Conservation (phyloP, 2,888 invertebrate genomes). For the Uropetala carovei region DNA sequence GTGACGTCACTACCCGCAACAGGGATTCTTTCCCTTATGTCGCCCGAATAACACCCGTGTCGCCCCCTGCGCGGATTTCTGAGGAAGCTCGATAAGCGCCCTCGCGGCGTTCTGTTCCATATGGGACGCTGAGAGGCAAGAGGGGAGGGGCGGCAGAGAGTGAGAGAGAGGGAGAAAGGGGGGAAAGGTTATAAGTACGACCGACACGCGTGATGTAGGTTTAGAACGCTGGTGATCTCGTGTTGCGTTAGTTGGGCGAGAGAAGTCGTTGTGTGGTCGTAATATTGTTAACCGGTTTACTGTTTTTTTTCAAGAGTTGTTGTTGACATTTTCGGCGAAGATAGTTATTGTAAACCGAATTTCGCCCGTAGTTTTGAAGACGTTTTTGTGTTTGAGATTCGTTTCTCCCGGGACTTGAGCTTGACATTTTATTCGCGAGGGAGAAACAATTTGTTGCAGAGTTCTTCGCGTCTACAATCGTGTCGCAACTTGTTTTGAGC, state of each 20-base stretch:
- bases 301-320: background rate
- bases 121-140: constrained; percentile 23
- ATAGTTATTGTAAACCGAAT: too few relatives aligned
- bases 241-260: background rate
- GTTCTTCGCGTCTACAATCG: background rate
- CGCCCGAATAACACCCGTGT: constrained; percentile 21
- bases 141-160: background rate
- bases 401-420: background rate
- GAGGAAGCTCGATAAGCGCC: constrained; percentile 25
- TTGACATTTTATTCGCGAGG: too few relatives aligned
- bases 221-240: background rate
- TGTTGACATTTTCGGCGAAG: background rate
- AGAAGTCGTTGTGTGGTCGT: background rate
- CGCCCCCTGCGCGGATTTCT: background rate
- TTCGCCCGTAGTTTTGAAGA: too few relatives aligned
- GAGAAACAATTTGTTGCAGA: background rate
- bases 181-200: background rate
- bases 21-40: background rate
- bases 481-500: constrained; percentile 6
- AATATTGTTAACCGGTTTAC: background rate
- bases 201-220: background rate
- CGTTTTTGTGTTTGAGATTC: too few relatives aligned
- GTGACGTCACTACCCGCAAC: constrained; percentile 28
- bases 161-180: background rate
- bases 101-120: constrained; percentile 10